A percentile compares a stretch with the other conserved stretches of the same genome.
Conservation (phyloP, 2,113 vertebrate genomes). For the Mesembrinibis cayennensis region DNA sequence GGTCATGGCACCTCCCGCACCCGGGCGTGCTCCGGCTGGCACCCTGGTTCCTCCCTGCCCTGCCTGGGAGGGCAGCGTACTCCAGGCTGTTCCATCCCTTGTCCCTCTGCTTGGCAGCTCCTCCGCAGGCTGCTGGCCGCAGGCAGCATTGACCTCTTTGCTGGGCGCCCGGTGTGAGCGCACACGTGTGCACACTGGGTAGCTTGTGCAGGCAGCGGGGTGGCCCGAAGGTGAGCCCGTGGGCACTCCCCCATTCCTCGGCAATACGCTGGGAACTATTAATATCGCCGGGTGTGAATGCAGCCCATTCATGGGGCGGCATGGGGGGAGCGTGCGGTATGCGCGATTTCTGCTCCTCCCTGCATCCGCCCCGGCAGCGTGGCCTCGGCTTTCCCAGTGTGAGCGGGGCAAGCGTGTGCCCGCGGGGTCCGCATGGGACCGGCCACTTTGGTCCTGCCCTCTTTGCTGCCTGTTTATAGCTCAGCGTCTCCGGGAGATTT, state of each 20-base stretch:
- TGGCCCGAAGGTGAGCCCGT: neutral
- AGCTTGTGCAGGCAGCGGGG: neutral
- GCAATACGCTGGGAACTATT: neutral
- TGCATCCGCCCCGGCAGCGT: neutral
- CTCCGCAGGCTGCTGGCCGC: rapidly evolving
- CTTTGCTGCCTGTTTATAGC: neutral
- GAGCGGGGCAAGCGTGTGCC: neutral
- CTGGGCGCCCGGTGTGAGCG: neutral
- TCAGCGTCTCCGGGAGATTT: neutral
- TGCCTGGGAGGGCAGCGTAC: rapidly evolving
- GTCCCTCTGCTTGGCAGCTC: neutral
- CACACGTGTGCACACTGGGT: neutral
- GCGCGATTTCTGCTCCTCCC: neutral
- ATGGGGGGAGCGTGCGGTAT: neutral
- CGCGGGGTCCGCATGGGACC: neutral
- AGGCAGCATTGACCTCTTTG: neutral
- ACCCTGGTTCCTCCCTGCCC: neutral
- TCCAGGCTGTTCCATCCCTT: no score
- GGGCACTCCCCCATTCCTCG: neutral
- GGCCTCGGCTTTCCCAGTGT: neutral
- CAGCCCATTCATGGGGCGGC: neutral
- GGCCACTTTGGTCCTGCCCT: neutral
- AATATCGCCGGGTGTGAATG: neutral
- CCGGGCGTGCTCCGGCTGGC: no score
- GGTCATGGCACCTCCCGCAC: neutral